Conservation (phyloP, 2,888 invertebrate genomes). For the Epistrophe eligans region DNA sequence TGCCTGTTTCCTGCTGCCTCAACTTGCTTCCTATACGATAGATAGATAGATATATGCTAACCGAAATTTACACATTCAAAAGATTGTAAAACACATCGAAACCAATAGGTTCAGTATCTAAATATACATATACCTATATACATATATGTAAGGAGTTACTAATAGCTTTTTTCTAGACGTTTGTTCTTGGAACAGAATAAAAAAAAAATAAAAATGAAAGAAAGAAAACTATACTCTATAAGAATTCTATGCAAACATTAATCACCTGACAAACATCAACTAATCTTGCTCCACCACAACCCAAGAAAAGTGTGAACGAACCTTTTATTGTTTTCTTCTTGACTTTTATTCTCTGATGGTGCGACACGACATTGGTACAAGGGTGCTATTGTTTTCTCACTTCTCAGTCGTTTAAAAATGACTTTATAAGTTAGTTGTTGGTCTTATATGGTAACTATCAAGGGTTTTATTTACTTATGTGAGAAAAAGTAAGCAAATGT, state of each 20-base stretch:
- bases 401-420: not conserved
- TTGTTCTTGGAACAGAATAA: slow-evolving; percentile 39
- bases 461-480: slow-evolving; percentile 41
- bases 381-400: slow-evolving; percentile 37
- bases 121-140: not conserved
- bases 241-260: slow-evolving; percentile 73
- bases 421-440: not conserved
- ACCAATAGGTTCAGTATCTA: slow-evolving; percentile 24
- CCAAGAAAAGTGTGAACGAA: slow-evolving; percentile 69
- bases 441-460: not conserved
- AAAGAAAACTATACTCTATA: slow-evolving; percentile 22
- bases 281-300: slow-evolving; percentile 32
- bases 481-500: slow-evolving; percentile 26
- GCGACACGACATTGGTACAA: slow-evolving; percentile 52
- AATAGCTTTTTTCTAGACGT: slow-evolving; percentile 55
- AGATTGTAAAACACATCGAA: slow-evolving; percentile 42
- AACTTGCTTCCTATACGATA: not conserved
- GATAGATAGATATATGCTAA: not conserved
- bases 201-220: not conserved
- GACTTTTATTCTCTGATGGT: slow-evolving; percentile 46
- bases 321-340: slow-evolving; percentile 67
- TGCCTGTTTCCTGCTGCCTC: slow-evolving; percentile 19
- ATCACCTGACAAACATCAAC: slow-evolving; percentile 63
- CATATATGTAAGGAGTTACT: slow-evolving; percentile 7
- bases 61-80: slow-evolving; percentile 21